Conservation (phyloP, 2,797 vertebrate species). For the Cryptoprocta ferox region DNA sequence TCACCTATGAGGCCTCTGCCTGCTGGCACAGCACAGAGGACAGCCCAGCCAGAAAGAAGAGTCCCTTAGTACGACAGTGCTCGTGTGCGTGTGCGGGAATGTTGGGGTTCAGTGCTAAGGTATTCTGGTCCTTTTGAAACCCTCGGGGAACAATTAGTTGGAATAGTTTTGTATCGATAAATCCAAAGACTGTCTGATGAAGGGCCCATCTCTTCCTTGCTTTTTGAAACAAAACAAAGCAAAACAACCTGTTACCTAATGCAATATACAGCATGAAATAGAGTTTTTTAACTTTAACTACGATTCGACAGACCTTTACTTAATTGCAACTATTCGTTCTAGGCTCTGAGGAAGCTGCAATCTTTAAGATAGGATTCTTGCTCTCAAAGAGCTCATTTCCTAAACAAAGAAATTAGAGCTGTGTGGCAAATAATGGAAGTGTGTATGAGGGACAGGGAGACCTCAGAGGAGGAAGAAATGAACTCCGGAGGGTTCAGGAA, state of each 20-base stretch:
- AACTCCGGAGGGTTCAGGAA: not conserved
- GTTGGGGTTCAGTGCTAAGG: not conserved
- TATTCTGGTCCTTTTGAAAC: not conserved
- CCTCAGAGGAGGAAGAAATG: not conserved
- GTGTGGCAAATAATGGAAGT: not conserved
- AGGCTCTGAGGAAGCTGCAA: too few species aligned
- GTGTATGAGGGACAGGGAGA: too few species aligned
- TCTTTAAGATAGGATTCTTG: not conserved
- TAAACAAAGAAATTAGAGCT: not conserved
- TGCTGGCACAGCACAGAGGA: not conserved
- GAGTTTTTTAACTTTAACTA: not conserved
- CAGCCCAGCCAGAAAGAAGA: not conserved
- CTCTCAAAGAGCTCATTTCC: not conserved
- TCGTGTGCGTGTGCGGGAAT: not conserved
- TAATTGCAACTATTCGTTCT: not conserved
- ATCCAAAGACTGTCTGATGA: not conserved
- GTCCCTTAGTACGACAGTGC: not conserved
- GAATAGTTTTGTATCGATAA: not conserved
- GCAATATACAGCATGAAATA: not conserved
- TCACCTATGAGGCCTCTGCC: not conserved
- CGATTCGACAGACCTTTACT: not conserved
- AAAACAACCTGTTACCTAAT: too few species aligned
- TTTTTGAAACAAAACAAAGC: not conserved
- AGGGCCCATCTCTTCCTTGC: not conserved
- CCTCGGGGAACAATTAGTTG: not conserved